Evolutionary conservation across 2,113 vertebrate genomes (phyloP).

Genomic region (Lota lota): DNA sequence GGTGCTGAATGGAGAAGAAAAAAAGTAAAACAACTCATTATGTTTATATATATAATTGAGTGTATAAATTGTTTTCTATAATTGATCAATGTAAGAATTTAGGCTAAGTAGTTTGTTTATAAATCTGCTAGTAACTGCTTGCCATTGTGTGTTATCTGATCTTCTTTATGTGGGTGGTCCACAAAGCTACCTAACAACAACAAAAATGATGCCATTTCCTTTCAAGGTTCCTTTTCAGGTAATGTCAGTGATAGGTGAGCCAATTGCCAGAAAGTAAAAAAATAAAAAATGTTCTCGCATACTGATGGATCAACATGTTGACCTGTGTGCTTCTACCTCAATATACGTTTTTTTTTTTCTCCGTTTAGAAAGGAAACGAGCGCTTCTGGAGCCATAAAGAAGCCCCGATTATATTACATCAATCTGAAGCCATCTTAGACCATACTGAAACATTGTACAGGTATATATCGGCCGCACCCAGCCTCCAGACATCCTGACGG

Average conservation of each 20-base stretch:
- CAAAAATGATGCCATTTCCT: no score
- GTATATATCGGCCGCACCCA: conserved; percentile 52
- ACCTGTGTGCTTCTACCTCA: not conserved
- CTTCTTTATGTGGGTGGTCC: no score
- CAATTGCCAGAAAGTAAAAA: not conserved
- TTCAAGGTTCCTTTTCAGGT: no score
- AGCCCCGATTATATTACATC: not conserved
- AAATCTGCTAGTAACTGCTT: no score
- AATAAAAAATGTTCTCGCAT: not conserved
- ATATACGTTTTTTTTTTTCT: not conserved
- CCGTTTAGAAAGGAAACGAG: not conserved
- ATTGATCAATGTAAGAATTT: no score
- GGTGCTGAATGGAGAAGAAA: conserved; percentile 69
- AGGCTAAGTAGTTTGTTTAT: no score
- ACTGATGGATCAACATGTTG: not conserved
- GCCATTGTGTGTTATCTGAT: no score
- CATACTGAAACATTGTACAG: not conserved
- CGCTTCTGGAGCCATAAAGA: not conserved
- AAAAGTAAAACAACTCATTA: no score
- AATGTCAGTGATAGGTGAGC: no score
- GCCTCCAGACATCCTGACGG: conserved; percentile 23
- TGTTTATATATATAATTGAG: no score
- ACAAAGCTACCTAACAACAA: no score
- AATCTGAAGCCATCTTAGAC: not conserved
- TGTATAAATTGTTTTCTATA: no score